These are phyloP conservation scores for Caenorhabditis auriculariae DNA, from an alignment of 2,888 invertebrate species.

Conservation along the genomic window DNA sequence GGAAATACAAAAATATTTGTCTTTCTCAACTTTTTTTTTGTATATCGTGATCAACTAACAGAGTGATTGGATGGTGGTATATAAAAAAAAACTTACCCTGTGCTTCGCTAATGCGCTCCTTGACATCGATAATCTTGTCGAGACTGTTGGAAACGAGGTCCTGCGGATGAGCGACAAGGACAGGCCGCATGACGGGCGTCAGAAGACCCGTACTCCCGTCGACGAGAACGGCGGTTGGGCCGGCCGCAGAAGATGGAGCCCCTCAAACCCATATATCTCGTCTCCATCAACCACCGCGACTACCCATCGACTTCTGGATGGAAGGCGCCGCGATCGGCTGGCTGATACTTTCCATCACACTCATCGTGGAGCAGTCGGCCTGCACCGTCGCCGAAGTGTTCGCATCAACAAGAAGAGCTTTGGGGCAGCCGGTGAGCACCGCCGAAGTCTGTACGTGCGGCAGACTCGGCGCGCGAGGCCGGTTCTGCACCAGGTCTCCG, in stretches of 20 bases:
- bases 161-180: conserved; percentile 43
- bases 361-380: conserved; percentile 50
- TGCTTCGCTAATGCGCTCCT: conserved; percentile 52
- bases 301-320: conserved; percentile 12
- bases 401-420: not conserved
- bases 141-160: conserved; percentile 52
- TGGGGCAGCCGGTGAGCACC: conserved; percentile 4
- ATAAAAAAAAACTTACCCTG: conserved; percentile 7
- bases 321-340: conserved; percentile 21
- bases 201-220: conserved; percentile 18
- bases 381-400: conserved; percentile 44
- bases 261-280: too few relatives aligned
- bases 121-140: conserved; percentile 56
- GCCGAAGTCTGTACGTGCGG: not conserved
- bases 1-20: too few relatives aligned
- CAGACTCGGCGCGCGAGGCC: conserved; percentile 22
- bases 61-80: not conserved
- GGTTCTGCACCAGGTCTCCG: conserved; percentile 29
- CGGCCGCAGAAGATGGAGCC: not conserved
- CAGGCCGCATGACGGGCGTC: conserved; percentile 19
- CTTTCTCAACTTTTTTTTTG: too few relatives aligned
- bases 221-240: conserved; percentile 7
- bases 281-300: too few relatives aligned
- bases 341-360: conserved; percentile 34
- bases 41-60: too few relatives aligned